These are phyloP conservation scores for Mallotus villosus DNA, from an alignment of 2,797 vertebrate genomes.

Conservation along the genomic window DNA sequence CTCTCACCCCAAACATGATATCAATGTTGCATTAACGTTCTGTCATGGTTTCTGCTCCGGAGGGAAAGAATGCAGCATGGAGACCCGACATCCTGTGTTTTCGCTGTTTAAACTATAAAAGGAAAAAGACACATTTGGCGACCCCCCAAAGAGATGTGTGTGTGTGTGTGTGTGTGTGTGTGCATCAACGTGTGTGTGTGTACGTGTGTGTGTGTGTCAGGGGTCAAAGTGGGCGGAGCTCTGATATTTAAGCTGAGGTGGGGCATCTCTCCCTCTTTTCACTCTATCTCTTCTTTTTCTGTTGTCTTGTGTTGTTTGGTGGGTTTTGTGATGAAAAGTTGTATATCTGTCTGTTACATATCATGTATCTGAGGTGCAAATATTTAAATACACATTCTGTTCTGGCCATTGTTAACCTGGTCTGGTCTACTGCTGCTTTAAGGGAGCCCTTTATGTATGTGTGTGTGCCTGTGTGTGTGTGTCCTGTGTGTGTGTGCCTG, in stretches of 20 bases:
- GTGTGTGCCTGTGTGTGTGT: slow-evolving; percentile 2
- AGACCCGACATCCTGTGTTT: slow-evolving; percentile 73
- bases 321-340: slow-evolving; percentile 84
- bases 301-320: slow-evolving; percentile 86
- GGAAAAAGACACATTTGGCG: slow-evolving; percentile 66
- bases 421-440: slow-evolving; percentile 62
- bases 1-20: slow-evolving; percentile 51
- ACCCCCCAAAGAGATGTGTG: slow-evolving; percentile 67
- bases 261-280: slow-evolving; percentile 70
- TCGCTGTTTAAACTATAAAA: slow-evolving; percentile 72
- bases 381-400: slow-evolving; percentile 89
- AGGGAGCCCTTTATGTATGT: slow-evolving; percentile 18
- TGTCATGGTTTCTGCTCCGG: slow-evolving; percentile 61
- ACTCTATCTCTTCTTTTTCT: slow-evolving; percentile 72
- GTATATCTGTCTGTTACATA: slow-evolving; percentile 88
- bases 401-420: slow-evolving; percentile 81
- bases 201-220: slow-evolving; percentile 47
- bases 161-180: slow-evolving; percentile 36
- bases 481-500: slow-evolving; percentile 3
- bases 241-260: slow-evolving; percentile 71
- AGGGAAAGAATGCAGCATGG: slow-evolving; percentile 61
- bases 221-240: slow-evolving; percentile 69
- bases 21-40: slow-evolving; percentile 57
- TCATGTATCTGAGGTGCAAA: slow-evolving; percentile 86
- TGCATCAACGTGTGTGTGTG: slow-evolving; percentile 21